These are phyloP conservation scores for Eupithecia insigniata DNA, from an alignment of 2,888 invertebrate genomes.

Conservation along the genomic window DNA sequence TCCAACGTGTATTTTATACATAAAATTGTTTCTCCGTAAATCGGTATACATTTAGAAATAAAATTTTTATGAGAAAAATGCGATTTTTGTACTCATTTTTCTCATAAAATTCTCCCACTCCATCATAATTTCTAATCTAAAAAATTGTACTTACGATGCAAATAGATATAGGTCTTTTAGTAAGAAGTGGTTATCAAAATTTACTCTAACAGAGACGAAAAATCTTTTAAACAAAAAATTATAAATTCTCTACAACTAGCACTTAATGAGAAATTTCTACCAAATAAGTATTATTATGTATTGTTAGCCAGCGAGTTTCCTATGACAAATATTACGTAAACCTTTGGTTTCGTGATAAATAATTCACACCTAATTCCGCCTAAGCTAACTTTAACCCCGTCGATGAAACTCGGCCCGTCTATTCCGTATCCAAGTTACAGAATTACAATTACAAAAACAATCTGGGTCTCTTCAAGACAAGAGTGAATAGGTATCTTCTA, in stretches of 20 bases:
- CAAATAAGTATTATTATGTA: neutral
- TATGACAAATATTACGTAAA: conserved; percentile 53
- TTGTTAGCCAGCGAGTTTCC: neutral
- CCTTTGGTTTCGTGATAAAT: conserved; percentile 71
- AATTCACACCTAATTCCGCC: conserved; percentile 72
- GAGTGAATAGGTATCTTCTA: too few species aligned
- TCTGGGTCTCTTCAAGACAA: too few species aligned
- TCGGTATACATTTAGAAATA: neutral
- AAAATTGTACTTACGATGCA: conserved; percentile 10
- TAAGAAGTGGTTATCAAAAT: neutral
- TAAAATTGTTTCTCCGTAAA: neutral
- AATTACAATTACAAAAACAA: too few species aligned
- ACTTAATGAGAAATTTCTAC: too few species aligned
- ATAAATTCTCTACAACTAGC: neutral
- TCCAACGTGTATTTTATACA: neutral
- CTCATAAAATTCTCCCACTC: too few species aligned
- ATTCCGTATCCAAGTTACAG: conserved; percentile 6
- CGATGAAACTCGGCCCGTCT: conserved; percentile 53
- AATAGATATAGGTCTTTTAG: neutral
- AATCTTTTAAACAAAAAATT: too few species aligned
- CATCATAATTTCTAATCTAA: neutral
- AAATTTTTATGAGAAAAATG: neutral
- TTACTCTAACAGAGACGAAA: neutral
- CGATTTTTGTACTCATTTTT: too few species aligned
- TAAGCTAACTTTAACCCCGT: conserved; percentile 72